A percentile compares a stretch with the other conserved stretches of the same genome.
These are phyloP conservation scores for Xestobium rufovillosum DNA, from an alignment of 2,888 invertebrate genomes.

Conservation along the genomic window DNA sequence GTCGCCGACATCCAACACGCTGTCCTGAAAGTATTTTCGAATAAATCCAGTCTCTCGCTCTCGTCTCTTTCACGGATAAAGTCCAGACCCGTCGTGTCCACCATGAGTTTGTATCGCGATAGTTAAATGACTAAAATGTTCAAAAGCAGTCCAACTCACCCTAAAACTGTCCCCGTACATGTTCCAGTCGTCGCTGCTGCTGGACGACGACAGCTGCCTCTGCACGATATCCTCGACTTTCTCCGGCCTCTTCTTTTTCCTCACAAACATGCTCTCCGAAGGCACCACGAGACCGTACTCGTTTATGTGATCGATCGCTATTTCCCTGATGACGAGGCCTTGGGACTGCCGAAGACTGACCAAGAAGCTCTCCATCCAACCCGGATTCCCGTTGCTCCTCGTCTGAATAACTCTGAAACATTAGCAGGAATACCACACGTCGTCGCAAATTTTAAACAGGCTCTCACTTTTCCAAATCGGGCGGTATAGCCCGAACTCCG, in stretches of 20 bases:
- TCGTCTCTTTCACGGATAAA: too few relatives aligned
- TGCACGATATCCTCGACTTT: slow-evolving; percentile 3
- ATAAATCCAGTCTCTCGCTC: too few relatives aligned
- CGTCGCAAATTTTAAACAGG: slow-evolving; percentile 5
- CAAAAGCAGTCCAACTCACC: too few relatives aligned
- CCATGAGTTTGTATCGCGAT: too few relatives aligned
- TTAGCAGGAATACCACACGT: background rate
- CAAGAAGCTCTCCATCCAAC: slow-evolving; percentile 60
- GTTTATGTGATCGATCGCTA: slow-evolving; percentile 34
- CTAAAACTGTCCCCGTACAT: slow-evolving; percentile 44
- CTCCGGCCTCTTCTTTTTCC: background rate
- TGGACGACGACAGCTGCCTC: slow-evolving; percentile 16
- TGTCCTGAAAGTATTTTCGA: slow-evolving; percentile 26
- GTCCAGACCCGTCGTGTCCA: too few relatives aligned
- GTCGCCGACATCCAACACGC: slow-evolving; percentile 26
- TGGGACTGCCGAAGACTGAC: slow-evolving; percentile 52
- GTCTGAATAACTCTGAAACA: slow-evolving; percentile 47
- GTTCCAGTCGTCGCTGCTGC: slow-evolving; percentile 40
- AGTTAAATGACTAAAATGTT: too few relatives aligned
- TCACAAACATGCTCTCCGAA: slow-evolving; percentile 34
- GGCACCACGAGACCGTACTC: slow-evolving; percentile 35
- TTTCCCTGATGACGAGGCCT: slow-evolving; percentile 43
- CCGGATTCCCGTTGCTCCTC: slow-evolving; percentile 55
- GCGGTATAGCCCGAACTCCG: slow-evolving; percentile 54
- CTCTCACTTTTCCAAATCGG: slow-evolving; percentile 56